A percentile compares a stretch with the other conserved stretches of the same genome.
Conservation (phyloP, 1,140 invertebrate genomes). For the Brevipalpus yothersi region DNA sequence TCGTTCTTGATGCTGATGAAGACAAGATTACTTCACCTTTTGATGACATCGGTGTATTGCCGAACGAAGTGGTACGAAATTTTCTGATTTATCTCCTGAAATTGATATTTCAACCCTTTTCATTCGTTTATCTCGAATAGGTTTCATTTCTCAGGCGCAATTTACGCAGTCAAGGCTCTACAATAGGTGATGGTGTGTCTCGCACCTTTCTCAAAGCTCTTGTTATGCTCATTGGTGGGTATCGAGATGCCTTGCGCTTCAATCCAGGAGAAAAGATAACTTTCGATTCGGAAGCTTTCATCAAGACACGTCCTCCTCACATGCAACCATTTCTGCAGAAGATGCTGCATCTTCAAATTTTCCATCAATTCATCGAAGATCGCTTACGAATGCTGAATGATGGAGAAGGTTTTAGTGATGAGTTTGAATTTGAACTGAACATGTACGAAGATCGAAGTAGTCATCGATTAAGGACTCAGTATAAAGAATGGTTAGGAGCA, state of each 20-base stretch:
- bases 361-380: conserved; percentile 87
- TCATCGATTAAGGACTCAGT: conserved; percentile 37
- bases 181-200: conserved; percentile 65
- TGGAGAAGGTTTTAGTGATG: conserved; percentile 36
- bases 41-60: conserved; percentile 58
- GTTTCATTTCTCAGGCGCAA: conserved; percentile 19
- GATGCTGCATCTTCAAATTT: conserved; percentile 78
- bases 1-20: conserved; percentile 66
- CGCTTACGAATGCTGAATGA: conserved; percentile 63
- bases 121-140: conserved; percentile 13
- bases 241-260: conserved; percentile 48
- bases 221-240: conserved; percentile 74
- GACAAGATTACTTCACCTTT: conserved; percentile 61
- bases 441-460: conserved; percentile 45
- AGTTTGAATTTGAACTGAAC: conserved; percentile 73
- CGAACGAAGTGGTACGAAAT: conserved; percentile 33
- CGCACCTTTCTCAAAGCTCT: conserved; percentile 65
- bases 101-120: conserved; percentile 1
- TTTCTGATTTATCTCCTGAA: not conserved
- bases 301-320: conserved; percentile 45
- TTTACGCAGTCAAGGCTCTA: conserved; percentile 27
- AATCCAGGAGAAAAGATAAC: conserved; percentile 31
- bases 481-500: conserved; percentile 39
- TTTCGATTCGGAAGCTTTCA: conserved; percentile 58
- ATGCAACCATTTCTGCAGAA: conserved; percentile 67